Conservation (phyloP, 2,113 vertebrate species). For the Sinocyclocheilus maitianheensis region DNA sequence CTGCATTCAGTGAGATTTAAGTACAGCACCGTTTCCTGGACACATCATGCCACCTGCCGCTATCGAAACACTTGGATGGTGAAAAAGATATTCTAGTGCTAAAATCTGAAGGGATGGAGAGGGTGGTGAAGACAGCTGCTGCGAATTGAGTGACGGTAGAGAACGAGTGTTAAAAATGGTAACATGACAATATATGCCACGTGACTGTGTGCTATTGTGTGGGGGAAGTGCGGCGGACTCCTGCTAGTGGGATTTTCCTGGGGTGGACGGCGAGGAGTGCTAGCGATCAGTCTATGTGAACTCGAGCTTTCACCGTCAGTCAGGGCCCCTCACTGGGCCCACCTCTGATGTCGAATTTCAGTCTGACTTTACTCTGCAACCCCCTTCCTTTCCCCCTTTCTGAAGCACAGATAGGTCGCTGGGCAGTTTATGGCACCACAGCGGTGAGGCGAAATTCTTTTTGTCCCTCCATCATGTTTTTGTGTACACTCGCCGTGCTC, state of each 20-base stretch:
- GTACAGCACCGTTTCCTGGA: neutral
- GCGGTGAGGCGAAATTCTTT: constrained; percentile 37
- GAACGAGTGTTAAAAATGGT: neutral
- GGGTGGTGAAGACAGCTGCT: neutral
- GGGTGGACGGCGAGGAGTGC: neutral
- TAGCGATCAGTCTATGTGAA: constrained; percentile 2
- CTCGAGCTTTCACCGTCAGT: constrained; percentile 19
- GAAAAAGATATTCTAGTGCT: neutral
- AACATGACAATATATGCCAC: neutral
- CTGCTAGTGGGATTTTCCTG: neutral
- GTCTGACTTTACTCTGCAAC: constrained; percentile 7
- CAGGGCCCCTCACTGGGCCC: constrained; percentile 25
- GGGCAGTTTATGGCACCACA: constrained; percentile 24
- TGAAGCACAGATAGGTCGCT: constrained; percentile 19
- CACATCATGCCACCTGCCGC: neutral
- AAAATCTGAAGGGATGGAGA: too few species aligned
- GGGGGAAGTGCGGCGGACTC: neutral
- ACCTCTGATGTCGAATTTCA: constrained; percentile 25
- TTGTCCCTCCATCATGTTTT: constrained; percentile 34
- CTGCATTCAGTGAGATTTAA: neutral
- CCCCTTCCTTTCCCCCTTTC: neutral
- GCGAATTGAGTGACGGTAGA: neutral
- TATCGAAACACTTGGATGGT: neutral
- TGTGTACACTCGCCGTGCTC: constrained; percentile 43
- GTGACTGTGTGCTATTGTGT: constrained; percentile 20